A percentile compares a stretch with the other conserved stretches of the same genome.
These are phyloP conservation scores for Muraenolepis orangiensis DNA, from an alignment of 2,797 vertebrate genomes.

Conservation along the genomic window DNA sequence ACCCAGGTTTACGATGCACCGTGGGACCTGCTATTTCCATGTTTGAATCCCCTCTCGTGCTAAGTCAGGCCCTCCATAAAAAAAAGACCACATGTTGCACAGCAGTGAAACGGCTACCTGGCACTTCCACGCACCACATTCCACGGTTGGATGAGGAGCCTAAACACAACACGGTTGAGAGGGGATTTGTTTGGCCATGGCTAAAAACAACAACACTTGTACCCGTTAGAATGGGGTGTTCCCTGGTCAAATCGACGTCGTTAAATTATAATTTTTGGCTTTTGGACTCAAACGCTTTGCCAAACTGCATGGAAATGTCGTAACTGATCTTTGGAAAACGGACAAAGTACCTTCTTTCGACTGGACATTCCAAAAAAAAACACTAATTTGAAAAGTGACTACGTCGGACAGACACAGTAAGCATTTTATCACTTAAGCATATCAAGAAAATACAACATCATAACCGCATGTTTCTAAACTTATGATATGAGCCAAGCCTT, in stretches of 20 bases:
- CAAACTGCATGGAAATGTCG: background rate
- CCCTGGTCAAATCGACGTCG: slow-evolving; percentile 9
- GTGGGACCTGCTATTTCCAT: slow-evolving; percentile 73
- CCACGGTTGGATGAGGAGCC: slow-evolving; percentile 40
- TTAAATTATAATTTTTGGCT: slow-evolving; percentile 2
- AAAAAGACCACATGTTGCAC: slow-evolving; percentile 72
- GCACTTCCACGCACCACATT: slow-evolving; percentile 48
- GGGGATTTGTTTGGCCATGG: slow-evolving; percentile 27
- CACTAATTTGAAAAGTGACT: background rate
- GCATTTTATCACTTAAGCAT: background rate
- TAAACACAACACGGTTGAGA: slow-evolving; percentile 35
- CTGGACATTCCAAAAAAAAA: background rate
- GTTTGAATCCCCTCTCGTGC: slow-evolving; percentile 70
- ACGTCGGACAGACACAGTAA: background rate
- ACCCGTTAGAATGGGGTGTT: background rate
- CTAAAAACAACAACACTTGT: background rate
- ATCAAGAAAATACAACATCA: no score
- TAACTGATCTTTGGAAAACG: background rate
- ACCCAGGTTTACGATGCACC: slow-evolving; percentile 68
- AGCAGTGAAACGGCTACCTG: slow-evolving; percentile 66
- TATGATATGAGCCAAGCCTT: no score
- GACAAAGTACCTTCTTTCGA: background rate
- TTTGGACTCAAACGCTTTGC: background rate
- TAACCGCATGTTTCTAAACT: no score
- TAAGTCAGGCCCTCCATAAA: slow-evolving; percentile 71